These are phyloP conservation scores for Eupithecia vulgata DNA, from an alignment of 2,888 invertebrate genomes.

Conservation along the genomic window DNA sequence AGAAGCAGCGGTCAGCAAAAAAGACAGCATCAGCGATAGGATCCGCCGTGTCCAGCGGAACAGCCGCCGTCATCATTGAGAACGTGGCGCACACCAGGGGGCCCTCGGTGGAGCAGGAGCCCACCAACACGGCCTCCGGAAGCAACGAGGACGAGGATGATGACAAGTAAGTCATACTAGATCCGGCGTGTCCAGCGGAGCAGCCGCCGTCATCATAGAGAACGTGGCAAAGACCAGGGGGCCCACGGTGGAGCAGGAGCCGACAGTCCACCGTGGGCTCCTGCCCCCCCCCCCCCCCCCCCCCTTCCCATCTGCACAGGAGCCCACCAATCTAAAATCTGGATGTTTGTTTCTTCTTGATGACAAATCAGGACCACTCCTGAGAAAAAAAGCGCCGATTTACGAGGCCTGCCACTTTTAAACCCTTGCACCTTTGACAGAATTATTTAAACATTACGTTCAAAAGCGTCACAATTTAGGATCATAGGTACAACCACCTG, in stretches of 20 bases:
- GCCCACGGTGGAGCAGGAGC: slow-evolving; percentile 85
- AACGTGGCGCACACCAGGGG: slow-evolving; percentile 91
- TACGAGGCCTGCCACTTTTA: no score
- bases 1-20: slow-evolving; percentile 90
- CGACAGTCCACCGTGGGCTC: slow-evolving; percentile 95
- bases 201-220: slow-evolving; percentile 94
- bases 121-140: slow-evolving; percentile 94
- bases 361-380: no score
- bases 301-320: no score
- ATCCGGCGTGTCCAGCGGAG: slow-evolving; percentile 88
- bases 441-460: no score
- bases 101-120: slow-evolving; percentile 85
- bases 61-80: slow-evolving; percentile 94
- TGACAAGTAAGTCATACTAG: slow-evolving; percentile 68
- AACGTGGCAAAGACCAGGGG: slow-evolving; percentile 91
- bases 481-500: no score
- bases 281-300: no score
- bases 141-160: slow-evolving; percentile 94
- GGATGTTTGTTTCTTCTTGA: no score
- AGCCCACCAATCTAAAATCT: no score
- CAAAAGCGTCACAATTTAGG: no score
- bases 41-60: slow-evolving; percentile 89
- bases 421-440: no score
- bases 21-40: slow-evolving; percentile 79
- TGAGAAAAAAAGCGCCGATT: no score